Evolutionary conservation across 2,888 invertebrate species (phyloP), one percentile per base, ranked within the genome.

Genomic region (Panopea generosa): DNA sequence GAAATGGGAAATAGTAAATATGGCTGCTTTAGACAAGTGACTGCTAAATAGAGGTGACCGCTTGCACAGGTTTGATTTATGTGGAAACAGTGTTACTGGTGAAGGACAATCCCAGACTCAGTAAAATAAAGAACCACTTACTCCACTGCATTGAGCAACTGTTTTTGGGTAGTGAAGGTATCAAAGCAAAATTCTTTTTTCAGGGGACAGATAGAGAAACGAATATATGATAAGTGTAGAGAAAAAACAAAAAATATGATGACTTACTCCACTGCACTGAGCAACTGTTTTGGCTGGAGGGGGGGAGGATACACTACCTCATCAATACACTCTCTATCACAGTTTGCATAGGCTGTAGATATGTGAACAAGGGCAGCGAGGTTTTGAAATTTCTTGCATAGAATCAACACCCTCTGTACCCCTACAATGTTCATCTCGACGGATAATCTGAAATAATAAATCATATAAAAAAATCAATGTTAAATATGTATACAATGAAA

Each of bases 381-480:
- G 9, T 96, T 95, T 83, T 95, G 95, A 93, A 98, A 96, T 71
- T 95, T 93, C 90, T 95, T 96, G 74, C 96, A 95, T 22, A 98
- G 92, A 24, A 96, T 95, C 38, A 99, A 92, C 22, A 98, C 94
- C 82, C 96, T 94, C 82, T 95, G 94, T 0, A 98, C 98, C 47
- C 98, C 98, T 57, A 95, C 94, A 3, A 97, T 96, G 93, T 99
- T 99, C 96, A 98, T 97, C 86, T 96, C 95, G 38, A 98, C 94
- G 0, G 98, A 97, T 86, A 97, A 96, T 53, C 93, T 93, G 77
- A 26, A 85, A 71, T 52, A 59, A 43, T 18, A 14, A 53, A 45
- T n/a, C n/a, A 49, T 22, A 14, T 40, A 16, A 40, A 40, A 40
- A 40, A 11, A 40, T 16, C 40, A 40, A 40, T 11, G 40, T 11